These are phyloP conservation scores for Muraenolepis orangiensis DNA, from an alignment of 2,797 vertebrate species.

Conservation along the genomic window DNA sequence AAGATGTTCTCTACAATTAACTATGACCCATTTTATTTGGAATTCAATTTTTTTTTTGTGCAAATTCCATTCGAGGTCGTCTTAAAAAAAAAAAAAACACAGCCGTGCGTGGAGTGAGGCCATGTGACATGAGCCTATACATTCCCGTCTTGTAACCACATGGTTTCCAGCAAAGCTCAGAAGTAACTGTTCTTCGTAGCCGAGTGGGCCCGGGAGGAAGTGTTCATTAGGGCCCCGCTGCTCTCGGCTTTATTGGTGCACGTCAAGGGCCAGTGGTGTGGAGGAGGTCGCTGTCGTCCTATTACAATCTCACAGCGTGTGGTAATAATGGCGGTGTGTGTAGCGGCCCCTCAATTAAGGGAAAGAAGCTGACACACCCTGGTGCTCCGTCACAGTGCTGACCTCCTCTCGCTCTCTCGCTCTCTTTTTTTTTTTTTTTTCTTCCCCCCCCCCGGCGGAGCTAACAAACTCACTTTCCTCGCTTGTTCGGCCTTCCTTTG, in stretches of 20 bases:
- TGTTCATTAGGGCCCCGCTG: neutral
- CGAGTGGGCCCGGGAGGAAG: neutral
- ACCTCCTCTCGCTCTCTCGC: neutral
- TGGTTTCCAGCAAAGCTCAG: too few relatives aligned
- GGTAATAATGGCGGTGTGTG: too few relatives aligned
- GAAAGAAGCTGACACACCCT: neutral
- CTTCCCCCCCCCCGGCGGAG: neutral
- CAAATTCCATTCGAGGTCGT: too few relatives aligned
- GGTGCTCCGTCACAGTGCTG: neutral
- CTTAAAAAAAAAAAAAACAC: too few relatives aligned
- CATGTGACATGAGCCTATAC: neutral
- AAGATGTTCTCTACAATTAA: neutral
- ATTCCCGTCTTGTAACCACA: too few relatives aligned
- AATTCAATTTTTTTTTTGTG: too few relatives aligned
- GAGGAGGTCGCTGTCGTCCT: slow-evolving; percentile 1
- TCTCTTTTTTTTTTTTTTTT: too few relatives aligned
- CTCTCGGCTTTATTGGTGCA: neutral
- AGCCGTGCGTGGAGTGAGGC: neutral
- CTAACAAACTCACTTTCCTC: neutral
- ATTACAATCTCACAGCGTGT: neutral
- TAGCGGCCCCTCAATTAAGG: neutral
- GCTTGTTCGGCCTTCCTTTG: neutral
- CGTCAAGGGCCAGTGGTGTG: slow-evolving; percentile 16
- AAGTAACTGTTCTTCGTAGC: too few relatives aligned
- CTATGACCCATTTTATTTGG: too few relatives aligned